Conservation (phyloP, 2,888 invertebrate genomes). For the Nomada ruficornis region DNA sequence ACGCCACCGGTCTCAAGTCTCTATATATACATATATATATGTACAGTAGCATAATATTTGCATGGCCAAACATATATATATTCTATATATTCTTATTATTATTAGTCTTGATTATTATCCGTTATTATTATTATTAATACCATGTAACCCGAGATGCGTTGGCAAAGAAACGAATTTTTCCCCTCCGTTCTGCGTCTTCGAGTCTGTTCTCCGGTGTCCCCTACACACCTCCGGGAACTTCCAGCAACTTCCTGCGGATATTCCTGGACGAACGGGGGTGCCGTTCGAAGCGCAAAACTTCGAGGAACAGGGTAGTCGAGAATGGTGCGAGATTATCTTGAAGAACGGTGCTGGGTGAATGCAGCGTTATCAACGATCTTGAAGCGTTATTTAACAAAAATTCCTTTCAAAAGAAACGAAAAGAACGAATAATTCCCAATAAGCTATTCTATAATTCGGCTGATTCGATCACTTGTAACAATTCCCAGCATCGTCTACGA, state of each 20-base stretch:
- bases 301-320: conserved; percentile 44
- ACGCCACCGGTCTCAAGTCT: conserved; percentile 80
- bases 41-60: conserved; percentile 70
- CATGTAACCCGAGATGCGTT: conserved; percentile 54
- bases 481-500: conserved; percentile 29
- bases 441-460: background rate
- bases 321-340: conserved; percentile 50
- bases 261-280: conserved; percentile 20
- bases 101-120: conserved; percentile 30
- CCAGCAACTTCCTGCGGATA: conserved; percentile 19
- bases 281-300: conserved; percentile 42
- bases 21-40: conserved; percentile 56
- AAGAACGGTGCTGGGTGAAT: conserved; percentile 45
- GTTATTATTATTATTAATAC: conserved; percentile 38
- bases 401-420: too few relatives aligned
- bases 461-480: background rate
- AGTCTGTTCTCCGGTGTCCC: conserved; percentile 64
- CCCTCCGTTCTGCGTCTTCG: conserved; percentile 78
- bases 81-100: conserved; percentile 56
- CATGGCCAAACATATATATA: conserved; percentile 76
- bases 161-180: conserved; percentile 64
- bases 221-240: conserved; percentile 13
- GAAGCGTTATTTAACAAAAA: background rate
- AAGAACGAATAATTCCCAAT: too few relatives aligned
- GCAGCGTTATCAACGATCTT: background rate